Evolutionary conservation across 2,888 invertebrate species (phyloP), one percentile per base, ranked within the genome.

Genomic region (Zeuzera pyrina): DNA sequence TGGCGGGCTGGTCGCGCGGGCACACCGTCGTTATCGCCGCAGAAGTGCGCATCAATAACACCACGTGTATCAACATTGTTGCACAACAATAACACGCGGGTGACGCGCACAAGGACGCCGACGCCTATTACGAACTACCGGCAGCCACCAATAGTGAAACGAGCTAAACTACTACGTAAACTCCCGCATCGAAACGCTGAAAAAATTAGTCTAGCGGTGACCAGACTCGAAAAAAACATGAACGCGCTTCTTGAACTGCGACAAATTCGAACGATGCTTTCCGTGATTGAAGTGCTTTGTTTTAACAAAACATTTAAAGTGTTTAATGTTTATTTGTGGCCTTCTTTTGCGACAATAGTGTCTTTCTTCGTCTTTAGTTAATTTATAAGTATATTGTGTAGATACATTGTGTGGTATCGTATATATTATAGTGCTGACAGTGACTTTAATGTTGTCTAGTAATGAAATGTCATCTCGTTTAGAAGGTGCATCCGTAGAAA

Each of bases 51-150:
- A 66, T 69, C 67, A 64, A 64, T 62, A 60, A 41, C 58, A 67
- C 74, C 79, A 79, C 81, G 81, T 81, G 79, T 77, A 70, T 71
- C 73, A 77, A 79, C 77, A 78, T 67, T 73, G 74, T 77, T 71
- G 76, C 77, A 76, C 77, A 77, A 79, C 74, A 77, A 79, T 65
- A 74, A 73, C 77, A 78, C 64, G 65, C 65, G 68, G 60, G 57
- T 61, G 70, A 63, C 63, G 63, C 59, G 57, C 26, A 11, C 73
- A 71, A 72, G 69, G 70, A 72, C 72, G 68, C 63, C n/a, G 49
- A 39, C 52, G 49, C 42, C 53, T n/a, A n/a, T n/a, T n/a, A n/a
- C n/a, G 57, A 52, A 55, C 57, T 56, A 58, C 51, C 56, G 25
- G 12, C 13, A 12, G 25, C 25, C 13, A 12, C 12, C 12, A 8